Evolutionary conservation across 2,113 vertebrate genomes (phyloP).

Genomic region (Pterophyllum scalare): DNA sequence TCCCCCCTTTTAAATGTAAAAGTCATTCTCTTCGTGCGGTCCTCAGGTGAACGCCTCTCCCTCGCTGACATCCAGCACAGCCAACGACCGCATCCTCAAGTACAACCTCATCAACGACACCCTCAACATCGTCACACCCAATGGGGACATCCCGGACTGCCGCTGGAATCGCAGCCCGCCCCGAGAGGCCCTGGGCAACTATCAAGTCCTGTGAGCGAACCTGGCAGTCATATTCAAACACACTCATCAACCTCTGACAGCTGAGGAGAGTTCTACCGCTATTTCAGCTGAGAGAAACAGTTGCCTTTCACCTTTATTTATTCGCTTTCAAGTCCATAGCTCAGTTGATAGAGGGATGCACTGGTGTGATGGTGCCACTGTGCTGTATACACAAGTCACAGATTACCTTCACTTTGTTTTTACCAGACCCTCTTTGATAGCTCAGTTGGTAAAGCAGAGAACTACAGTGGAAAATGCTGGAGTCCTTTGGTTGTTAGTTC

Average conservation of each 20-base stretch:
- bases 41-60: conserved; percentile 95
- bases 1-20: neutral
- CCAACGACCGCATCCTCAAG: conserved; percentile 97
- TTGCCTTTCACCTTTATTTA: neutral
- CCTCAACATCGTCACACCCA: conserved; percentile 94
- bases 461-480: conserved; percentile 76
- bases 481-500: conserved; percentile 51
- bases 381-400: too few relatives aligned
- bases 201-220: conserved; percentile 94
- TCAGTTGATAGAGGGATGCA: conserved; percentile 84
- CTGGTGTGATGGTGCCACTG: too few relatives aligned
- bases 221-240: neutral
- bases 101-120: conserved; percentile 99
- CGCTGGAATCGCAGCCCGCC: conserved; percentile 94
- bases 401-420: too few relatives aligned
- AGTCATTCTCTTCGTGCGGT: neutral
- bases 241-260: neutral
- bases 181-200: conserved; percentile 92
- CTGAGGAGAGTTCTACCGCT: neutral
- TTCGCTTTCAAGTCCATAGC: conserved; percentile 71
- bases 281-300: neutral
- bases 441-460: conserved; percentile 63
- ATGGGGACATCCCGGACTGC: conserved; percentile 93
- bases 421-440: too few relatives aligned
- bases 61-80: conserved; percentile 96